A percentile compares a stretch with the other conserved stretches of the same genome.
Conservation (phyloP, 2,888 invertebrate genomes). For the Pheosia tremula region DNA sequence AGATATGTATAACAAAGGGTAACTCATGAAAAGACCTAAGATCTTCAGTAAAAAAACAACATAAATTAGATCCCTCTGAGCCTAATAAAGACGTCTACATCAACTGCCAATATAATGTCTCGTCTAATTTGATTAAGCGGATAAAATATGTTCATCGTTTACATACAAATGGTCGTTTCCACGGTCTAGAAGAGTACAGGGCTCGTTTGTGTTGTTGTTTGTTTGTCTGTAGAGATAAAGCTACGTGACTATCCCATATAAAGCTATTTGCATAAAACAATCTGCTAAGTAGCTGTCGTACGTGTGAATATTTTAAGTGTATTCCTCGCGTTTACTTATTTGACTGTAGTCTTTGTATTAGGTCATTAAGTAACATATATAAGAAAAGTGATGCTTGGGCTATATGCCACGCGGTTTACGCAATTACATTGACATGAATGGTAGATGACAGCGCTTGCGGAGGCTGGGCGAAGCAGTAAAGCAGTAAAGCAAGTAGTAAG, state of each 20-base stretch:
- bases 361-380: no score
- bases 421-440: no score
- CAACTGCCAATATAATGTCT: slow-evolving; percentile 29
- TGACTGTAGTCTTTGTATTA: neutral
- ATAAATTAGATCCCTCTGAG: neutral
- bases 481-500: no score
- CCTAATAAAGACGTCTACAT: slow-evolving; percentile 14
- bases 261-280: slow-evolving; percentile 49
- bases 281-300: slow-evolving; percentile 37
- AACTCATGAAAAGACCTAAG: neutral
- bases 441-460: no score
- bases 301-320: neutral
- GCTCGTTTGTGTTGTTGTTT: slow-evolving; percentile 30
- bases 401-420: no score
- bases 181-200: slow-evolving; percentile 20
- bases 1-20: neutral
- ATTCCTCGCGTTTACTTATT: neutral
- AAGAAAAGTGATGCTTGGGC: no score
- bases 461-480: no score
- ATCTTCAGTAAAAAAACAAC: neutral
- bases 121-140: slow-evolving; percentile 46
- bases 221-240: slow-evolving; percentile 15
- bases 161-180: slow-evolving; percentile 46
- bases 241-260: slow-evolving; percentile 9
- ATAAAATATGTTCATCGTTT: slow-evolving; percentile 44